phyloP scores from a whole-genome alignment of 1,140 invertebrate genomes.

The Steinernema khuongi region DNA sequence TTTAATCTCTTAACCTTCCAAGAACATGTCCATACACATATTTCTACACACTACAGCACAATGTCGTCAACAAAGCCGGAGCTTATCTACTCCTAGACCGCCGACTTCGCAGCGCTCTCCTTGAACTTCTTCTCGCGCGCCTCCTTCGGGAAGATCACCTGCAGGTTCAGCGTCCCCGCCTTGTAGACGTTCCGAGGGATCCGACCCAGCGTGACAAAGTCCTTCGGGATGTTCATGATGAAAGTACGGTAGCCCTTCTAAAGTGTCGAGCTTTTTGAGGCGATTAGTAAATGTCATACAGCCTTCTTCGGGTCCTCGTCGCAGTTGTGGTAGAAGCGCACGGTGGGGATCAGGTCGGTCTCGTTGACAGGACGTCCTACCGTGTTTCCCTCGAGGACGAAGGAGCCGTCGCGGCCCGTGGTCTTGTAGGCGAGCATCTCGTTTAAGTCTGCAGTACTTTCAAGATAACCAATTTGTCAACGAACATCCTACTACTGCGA shows the following conservation, averaged over 20 bases:
- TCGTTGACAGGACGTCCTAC: background rate
- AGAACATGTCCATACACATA: background rate
- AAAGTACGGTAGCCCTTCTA: slow-evolving; percentile 4
- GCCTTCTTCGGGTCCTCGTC: slow-evolving; percentile 10
- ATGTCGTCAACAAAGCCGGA: background rate
- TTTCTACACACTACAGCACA: background rate
- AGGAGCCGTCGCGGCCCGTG: background rate
- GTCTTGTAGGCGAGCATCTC: background rate
- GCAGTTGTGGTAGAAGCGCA: slow-evolving; percentile 8
- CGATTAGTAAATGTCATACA: background rate
- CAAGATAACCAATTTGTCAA: background rate
- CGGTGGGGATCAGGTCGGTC: background rate
- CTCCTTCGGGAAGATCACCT: slow-evolving; percentile 11
- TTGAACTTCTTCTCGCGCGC: slow-evolving; percentile 1
- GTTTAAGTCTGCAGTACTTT: background rate
- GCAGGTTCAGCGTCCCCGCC: background rate
- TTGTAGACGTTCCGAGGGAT: background rate
- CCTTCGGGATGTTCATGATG: slow-evolving; percentile 13
- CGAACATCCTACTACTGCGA: no score
- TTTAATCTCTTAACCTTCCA: no score
- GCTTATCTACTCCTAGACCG: no score
- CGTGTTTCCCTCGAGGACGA: background rate
- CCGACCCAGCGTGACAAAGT: background rate
- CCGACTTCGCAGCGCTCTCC: background rate
- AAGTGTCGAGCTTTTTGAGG: background rate